Conservation (phyloP, 2,113 vertebrate species). For the Tachysurus vachellii region DNA sequence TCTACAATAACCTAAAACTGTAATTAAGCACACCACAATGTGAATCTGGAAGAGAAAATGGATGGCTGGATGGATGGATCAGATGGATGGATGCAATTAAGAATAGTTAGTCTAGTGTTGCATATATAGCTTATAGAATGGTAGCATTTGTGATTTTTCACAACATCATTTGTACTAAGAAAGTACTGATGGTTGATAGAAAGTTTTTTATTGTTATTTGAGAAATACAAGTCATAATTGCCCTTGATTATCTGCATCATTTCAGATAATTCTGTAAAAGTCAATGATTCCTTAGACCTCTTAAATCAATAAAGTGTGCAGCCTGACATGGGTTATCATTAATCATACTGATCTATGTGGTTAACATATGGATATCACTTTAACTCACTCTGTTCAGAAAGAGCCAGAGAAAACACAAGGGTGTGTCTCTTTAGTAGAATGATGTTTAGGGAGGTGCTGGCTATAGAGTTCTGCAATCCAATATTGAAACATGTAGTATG, state of each 20-base stretch:
- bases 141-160: neutral
- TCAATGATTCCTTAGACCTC: neutral
- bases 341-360: slow-evolving; percentile 16
- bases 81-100: neutral
- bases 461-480: neutral
- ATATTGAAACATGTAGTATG: slow-evolving; percentile 59
- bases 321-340: slow-evolving; percentile 15
- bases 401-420: slow-evolving; percentile 45
- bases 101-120: neutral
- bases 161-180: neutral
- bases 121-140: neutral
- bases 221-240: neutral
- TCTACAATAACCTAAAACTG: slow-evolving; percentile 14
- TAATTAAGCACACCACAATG: too few species aligned
- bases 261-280: neutral
- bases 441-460: slow-evolving; percentile 44
- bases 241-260: neutral
- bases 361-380: neutral
- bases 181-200: neutral
- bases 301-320: neutral
- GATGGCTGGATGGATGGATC: neutral
- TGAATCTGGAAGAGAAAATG: too few species aligned
- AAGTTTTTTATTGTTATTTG: neutral
- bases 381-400: slow-evolving; percentile 11
- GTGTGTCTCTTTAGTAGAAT: slow-evolving; percentile 29